phyloP scores from a whole-genome alignment of 2,113 vertebrate genomes.

The Benitochromis conjunctus region DNA sequence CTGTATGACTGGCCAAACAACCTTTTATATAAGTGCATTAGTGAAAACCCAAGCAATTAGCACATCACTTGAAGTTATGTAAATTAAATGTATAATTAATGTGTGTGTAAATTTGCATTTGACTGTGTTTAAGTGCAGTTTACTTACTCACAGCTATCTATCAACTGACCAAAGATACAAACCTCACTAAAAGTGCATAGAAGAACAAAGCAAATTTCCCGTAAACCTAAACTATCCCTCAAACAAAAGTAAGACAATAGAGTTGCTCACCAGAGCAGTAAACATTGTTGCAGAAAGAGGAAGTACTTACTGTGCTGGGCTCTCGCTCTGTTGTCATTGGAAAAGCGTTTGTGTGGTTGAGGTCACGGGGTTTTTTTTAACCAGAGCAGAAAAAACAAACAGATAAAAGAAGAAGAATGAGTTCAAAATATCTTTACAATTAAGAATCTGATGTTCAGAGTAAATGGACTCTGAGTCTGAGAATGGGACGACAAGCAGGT shows the following conservation, averaged over 20 bases:
- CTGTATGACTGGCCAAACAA: background rate
- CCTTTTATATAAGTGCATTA: background rate
- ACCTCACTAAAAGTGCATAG: background rate
- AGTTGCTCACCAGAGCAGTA: background rate
- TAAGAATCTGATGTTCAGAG: background rate
- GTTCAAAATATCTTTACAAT: background rate
- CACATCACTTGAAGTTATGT: background rate
- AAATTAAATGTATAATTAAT: background rate
- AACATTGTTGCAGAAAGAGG: slow-evolving; percentile 43
- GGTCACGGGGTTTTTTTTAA: slow-evolving; percentile 80
- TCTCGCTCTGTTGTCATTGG: slow-evolving; percentile 88
- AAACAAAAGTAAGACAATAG: background rate
- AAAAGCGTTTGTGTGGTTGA: slow-evolving; percentile 83
- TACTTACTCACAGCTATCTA: background rate
- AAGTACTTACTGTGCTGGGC: slow-evolving; percentile 90
- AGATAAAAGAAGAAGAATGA: background rate
- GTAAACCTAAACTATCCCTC: background rate
- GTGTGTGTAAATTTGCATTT: background rate
- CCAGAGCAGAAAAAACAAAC: background rate
- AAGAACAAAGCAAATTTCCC: slow-evolving; percentile 1
- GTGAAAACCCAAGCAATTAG: background rate
- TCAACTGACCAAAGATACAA: background rate
- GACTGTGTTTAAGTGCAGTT: background rate
- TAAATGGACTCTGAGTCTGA: background rate
- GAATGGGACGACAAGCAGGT: background rate